phyloP scores from a whole-genome alignment of 2,888 invertebrate genomes.

The Pseudococcus viburni region DNA sequence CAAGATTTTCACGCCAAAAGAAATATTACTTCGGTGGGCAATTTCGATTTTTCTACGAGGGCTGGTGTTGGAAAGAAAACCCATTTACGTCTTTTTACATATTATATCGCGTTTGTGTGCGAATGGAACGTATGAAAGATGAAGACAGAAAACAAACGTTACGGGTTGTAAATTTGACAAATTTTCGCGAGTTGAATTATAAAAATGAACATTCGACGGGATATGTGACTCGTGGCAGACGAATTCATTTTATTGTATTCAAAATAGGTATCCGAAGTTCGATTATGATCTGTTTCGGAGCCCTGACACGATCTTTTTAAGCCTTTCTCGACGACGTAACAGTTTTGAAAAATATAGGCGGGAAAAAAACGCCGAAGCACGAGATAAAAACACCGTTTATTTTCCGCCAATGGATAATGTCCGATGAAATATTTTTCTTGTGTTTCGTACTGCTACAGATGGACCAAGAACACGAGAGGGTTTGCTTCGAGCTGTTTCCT shows the following conservation, averaged over 20 bases:
- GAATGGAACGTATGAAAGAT: background rate
- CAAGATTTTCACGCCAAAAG: slow-evolving; percentile 32
- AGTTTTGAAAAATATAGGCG: background rate
- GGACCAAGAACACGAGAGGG: background rate
- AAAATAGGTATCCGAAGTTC: background rate
- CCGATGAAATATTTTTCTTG: slow-evolving; percentile 57
- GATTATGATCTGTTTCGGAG: background rate
- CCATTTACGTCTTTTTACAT: slow-evolving; percentile 35
- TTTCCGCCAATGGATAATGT: slow-evolving; percentile 53
- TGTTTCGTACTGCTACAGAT: background rate
- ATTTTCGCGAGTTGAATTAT: background rate
- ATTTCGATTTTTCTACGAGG: slow-evolving; percentile 28
- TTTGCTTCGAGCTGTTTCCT: background rate
- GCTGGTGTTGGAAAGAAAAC: background rate
- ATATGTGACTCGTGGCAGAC: no score
- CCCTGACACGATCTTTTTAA: background rate
- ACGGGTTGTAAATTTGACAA: background rate
- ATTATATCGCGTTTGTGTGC: background rate
- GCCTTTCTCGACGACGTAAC: background rate
- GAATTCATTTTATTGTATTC: background rate
- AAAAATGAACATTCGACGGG: background rate
- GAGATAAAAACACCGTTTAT: slow-evolving; percentile 39
- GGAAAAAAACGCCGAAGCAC: background rate
- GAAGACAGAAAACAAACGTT: background rate
- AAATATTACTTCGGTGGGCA: slow-evolving; percentile 41